These are phyloP conservation scores for Potamilus streckersoni DNA, from an alignment of 1,140 invertebrate species.

Conservation along the genomic window DNA sequence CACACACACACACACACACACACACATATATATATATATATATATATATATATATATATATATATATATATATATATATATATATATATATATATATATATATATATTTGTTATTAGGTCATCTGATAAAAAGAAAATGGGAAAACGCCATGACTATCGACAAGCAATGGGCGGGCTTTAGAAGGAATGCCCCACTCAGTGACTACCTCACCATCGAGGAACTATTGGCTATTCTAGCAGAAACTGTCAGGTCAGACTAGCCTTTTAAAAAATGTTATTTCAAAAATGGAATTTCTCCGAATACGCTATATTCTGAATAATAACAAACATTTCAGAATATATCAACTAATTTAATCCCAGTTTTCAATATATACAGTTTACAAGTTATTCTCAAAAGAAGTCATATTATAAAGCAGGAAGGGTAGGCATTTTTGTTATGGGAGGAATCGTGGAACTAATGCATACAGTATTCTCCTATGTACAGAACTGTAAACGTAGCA, in stretches of 20 bases:
- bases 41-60: no score
- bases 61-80: no score
- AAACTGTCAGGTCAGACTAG: constrained; percentile 74
- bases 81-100: no score
- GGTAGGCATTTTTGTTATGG: background rate
- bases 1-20: no score
- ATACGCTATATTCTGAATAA: no score
- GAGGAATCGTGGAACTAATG: no score
- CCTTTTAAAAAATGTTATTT: background rate
- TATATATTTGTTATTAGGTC: constrained; percentile 66
- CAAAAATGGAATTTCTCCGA: background rate
- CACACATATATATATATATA: no score
- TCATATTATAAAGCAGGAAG: background rate
- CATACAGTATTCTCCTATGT: no score
- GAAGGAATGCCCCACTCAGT: constrained; percentile 76
- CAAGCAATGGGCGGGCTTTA: constrained; percentile 78
- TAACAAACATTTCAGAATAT: background rate
- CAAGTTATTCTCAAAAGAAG: background rate
- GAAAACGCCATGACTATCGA: constrained; percentile 86
- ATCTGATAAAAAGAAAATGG: constrained; percentile 67
- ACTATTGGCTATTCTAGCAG: constrained; percentile 79
- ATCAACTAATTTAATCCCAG: background rate
- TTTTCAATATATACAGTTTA: background rate
- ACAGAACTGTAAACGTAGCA: background rate
- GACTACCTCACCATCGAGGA: constrained; percentile 81